Percentiles rank a stretch among this genome's conserved stretches.
These are phyloP conservation scores for Nasonia giraulti DNA, from an alignment of 1,140 invertebrate genomes.

Conservation along the genomic window DNA sequence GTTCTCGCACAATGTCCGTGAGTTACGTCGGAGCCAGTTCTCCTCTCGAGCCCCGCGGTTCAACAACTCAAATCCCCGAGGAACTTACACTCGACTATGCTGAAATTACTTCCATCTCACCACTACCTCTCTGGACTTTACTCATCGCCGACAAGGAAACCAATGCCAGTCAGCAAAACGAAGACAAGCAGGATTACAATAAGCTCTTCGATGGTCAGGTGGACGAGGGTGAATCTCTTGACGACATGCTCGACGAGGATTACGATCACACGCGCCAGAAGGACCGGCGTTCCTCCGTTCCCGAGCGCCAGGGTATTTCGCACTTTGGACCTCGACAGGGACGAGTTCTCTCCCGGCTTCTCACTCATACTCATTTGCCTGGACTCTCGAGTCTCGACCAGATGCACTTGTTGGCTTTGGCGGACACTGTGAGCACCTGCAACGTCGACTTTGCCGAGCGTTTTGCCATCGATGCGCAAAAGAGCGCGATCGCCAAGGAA, in stretches of 20 bases:
- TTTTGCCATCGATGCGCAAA: conserved; percentile 86
- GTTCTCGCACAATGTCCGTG: conserved; percentile 90
- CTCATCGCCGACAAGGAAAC: conserved; percentile 94
- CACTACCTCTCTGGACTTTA: conserved; percentile 95
- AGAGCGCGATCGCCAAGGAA: conserved; percentile 82
- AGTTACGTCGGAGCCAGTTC: conserved; percentile 82
- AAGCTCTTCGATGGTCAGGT: conserved; percentile 89
- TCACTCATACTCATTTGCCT: conserved; percentile 97
- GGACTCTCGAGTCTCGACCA: conserved; percentile 98
- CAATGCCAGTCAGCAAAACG: conserved; percentile 64
- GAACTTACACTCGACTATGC: conserved; percentile 95
- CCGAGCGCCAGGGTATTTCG: conserved; percentile 83
- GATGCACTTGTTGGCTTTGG: conserved; percentile 98
- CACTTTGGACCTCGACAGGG: conserved; percentile 90
- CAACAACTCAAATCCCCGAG: conserved; percentile 82
- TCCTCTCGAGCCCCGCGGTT: conserved; percentile 77
- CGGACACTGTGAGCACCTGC: conserved; percentile 97
- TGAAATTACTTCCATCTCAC: conserved; percentile 96
- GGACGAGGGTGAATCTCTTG: conserved; percentile 86
- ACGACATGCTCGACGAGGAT: conserved; percentile 84
- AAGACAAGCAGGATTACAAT: conserved; percentile 84
- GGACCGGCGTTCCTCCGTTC: conserved; percentile 80
- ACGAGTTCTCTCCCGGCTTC: conserved; percentile 86
- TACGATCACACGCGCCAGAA: conserved; percentile 77
- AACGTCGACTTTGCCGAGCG: conserved; percentile 90